These are phyloP conservation scores for Fulica atra DNA, from an alignment of 2,113 vertebrate species.

Conservation along the genomic window DNA sequence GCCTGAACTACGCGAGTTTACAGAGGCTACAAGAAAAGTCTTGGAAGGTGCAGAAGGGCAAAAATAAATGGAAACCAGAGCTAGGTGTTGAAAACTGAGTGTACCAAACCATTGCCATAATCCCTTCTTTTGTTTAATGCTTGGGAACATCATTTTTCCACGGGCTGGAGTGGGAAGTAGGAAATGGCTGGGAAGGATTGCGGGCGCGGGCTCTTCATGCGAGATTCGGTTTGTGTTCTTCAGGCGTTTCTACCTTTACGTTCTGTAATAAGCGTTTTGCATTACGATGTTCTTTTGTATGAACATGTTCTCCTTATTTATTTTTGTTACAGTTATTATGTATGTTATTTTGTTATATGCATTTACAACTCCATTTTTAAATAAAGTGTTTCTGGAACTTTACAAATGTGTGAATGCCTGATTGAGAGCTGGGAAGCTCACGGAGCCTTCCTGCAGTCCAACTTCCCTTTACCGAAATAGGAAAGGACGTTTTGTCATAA, in stretches of 20 bases:
- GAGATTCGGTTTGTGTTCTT: conserved; percentile 76
- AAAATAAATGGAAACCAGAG: conserved; percentile 58
- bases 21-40: conserved; percentile 43
- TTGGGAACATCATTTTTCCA: conserved; percentile 65
- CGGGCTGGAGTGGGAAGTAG: conserved; percentile 45
- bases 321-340: conserved; percentile 91
- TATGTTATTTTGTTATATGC: conserved; percentile 90
- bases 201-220: conserved; percentile 78
- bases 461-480: background rate
- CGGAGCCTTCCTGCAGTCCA: background rate
- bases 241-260: conserved; percentile 79
- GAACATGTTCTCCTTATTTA: conserved; percentile 90
- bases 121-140: conserved; percentile 65
- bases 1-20: conserved; percentile 58
- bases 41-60: conserved; percentile 61
- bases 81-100: conserved; percentile 46
- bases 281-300: conserved; percentile 87
- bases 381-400: conserved; percentile 91
- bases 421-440: background rate
- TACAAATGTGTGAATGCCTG: conserved; percentile 41
- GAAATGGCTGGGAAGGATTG: conserved; percentile 69
- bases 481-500: background rate
- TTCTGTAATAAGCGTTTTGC: conserved; percentile 83
- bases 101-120: conserved; percentile 59
- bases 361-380: conserved; percentile 92